phyloP scores from a whole-genome alignment of 2,113 vertebrate species.

The Dicentrarchus labrax region DNA sequence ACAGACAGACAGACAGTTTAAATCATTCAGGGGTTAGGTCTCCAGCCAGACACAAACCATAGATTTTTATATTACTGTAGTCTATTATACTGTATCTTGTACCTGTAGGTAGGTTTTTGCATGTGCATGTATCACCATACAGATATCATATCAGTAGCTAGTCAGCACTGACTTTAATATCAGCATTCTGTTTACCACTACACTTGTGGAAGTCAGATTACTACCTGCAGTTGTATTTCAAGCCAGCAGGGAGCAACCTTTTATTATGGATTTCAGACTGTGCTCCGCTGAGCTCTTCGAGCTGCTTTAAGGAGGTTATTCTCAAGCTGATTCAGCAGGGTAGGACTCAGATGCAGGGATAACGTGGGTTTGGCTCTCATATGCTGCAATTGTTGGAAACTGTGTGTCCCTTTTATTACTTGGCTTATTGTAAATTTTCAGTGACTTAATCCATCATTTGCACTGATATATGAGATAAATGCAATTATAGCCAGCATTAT shows the following conservation, averaged over 20 bases:
- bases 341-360: slow-evolving; percentile 1
- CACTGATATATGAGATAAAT: not conserved
- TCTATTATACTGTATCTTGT: not conserved
- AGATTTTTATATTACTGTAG: not conserved
- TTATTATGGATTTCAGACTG: slow-evolving; percentile 31
- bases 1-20: slow-evolving; percentile 23
- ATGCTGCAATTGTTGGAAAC: slow-evolving; percentile 15
- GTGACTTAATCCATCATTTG: not conserved
- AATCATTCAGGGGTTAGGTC: slow-evolving; percentile 12
- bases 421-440: slow-evolving; percentile 2
- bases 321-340: slow-evolving; percentile 64
- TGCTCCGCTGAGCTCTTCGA: slow-evolving; percentile 13
- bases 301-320: slow-evolving; percentile 34
- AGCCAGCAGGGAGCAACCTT: slow-evolving; percentile 73
- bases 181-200: not conserved
- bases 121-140: not conserved
- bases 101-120: not conserved
- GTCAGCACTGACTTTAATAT: not conserved
- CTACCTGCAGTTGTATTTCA: slow-evolving; percentile 45
- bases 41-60: not conserved
- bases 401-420: not conserved
- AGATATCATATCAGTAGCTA: not conserved
- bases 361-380: slow-evolving; percentile 17
- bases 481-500: not conserved
- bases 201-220: not conserved